phyloP scores from a whole-genome alignment of 2,888 invertebrate genomes.

The Mylabris sibirica region DNA sequence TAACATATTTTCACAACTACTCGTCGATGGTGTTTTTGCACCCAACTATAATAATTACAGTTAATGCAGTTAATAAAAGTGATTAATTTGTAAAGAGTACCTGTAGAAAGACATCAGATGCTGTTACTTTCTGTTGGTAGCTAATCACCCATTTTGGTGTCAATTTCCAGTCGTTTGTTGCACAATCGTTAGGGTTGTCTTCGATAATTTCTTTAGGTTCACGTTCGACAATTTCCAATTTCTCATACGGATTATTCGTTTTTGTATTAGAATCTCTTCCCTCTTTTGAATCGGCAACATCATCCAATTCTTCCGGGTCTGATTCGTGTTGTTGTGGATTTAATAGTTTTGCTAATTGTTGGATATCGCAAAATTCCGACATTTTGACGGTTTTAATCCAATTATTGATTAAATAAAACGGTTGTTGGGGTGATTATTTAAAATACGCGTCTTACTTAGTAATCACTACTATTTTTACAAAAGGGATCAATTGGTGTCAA shows the following conservation, averaged over 20 bases:
- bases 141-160: slow-evolving; percentile 79
- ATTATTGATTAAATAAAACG: not conserved
- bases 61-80: slow-evolving; percentile 12
- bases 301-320: not conserved
- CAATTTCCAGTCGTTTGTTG: slow-evolving; percentile 67
- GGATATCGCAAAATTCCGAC: slow-evolving; percentile 51
- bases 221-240: slow-evolving; percentile 43
- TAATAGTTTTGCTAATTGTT: slow-evolving; percentile 56
- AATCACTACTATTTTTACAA: not conserved
- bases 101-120: slow-evolving; percentile 87
- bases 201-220: slow-evolving; percentile 61
- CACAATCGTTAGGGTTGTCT: slow-evolving; percentile 55
- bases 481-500: slow-evolving; percentile 6
- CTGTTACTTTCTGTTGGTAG: slow-evolving; percentile 84
- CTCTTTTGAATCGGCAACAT: not conserved
- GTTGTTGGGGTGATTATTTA: not conserved
- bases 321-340: slow-evolving; percentile 48
- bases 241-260: slow-evolving; percentile 55
- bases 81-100: slow-evolving; percentile 58
- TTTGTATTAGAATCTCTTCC: slow-evolving; percentile 4
- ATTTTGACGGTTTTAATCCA: slow-evolving; percentile 33
- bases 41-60: slow-evolving; percentile 47
- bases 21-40: slow-evolving; percentile 50
- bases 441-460: too few species aligned
- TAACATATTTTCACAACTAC: slow-evolving; percentile 76